phyloP scores from a whole-genome alignment of 2,113 vertebrate genomes.

The Danionella cerebrum region DNA sequence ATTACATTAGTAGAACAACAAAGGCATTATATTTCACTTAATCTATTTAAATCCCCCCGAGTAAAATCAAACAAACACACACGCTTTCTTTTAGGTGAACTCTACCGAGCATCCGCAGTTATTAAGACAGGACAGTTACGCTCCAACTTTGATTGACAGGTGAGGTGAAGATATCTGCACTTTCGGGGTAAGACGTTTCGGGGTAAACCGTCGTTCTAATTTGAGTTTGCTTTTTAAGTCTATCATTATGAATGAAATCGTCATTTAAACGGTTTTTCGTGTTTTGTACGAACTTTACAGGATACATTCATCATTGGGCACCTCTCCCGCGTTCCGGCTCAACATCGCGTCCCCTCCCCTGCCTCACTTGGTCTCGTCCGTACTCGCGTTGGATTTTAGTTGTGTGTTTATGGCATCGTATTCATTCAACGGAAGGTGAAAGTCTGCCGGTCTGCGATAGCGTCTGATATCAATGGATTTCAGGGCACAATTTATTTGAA shows the following conservation, averaged over 20 bases:
- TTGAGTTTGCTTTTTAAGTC: background rate
- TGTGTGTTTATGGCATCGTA: slow-evolving; percentile 48
- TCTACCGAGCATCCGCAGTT: slow-evolving; percentile 44
- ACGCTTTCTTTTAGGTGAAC: too few species aligned
- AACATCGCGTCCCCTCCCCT: slow-evolving; percentile 54
- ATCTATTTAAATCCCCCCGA: background rate
- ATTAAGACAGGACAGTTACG: slow-evolving; percentile 42
- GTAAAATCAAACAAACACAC: too few species aligned
- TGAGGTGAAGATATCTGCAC: slow-evolving; percentile 24
- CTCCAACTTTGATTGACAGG: slow-evolving; percentile 62
- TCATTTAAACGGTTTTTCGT: background rate
- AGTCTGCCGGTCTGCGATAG: slow-evolving; percentile 57
- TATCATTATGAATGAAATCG: background rate
- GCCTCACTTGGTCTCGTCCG: slow-evolving; percentile 64
- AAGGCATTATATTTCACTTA: background rate
- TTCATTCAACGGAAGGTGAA: slow-evolving; percentile 59
- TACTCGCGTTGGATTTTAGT: slow-evolving; percentile 68
- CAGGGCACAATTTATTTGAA: slow-evolving; percentile 65
- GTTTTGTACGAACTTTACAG: background rate
- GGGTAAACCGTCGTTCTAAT: background rate
- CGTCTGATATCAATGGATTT: slow-evolving; percentile 65
- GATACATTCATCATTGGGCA: background rate
- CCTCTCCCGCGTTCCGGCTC: too few species aligned
- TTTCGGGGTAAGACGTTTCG: too few species aligned
- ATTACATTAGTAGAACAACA: background rate